Percentiles rank a stretch among this genome's conserved stretches.
phyloP scores from a whole-genome alignment of 2,113 vertebrate species.

The Pangasianodon gigas region DNA sequence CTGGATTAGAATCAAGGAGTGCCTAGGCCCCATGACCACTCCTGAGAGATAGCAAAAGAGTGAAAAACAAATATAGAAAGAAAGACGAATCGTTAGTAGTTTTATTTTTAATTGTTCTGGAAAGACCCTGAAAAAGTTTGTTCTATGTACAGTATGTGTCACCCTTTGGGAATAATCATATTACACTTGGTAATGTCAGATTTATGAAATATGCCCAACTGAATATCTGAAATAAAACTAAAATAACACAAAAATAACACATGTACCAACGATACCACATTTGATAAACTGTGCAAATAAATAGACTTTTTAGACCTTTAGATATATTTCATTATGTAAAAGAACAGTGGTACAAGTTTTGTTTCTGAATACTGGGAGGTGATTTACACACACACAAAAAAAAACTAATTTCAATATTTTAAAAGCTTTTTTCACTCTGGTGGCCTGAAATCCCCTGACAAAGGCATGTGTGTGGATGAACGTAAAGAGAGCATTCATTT shows the following conservation, averaged over 20 bases:
- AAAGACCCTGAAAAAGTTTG: constrained; percentile 2
- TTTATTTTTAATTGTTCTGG: constrained; percentile 25
- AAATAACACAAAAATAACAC: neutral
- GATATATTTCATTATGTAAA: neutral
- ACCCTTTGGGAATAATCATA: neutral
- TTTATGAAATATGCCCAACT: neutral
- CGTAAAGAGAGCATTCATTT: constrained; percentile 59
- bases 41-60: constrained; percentile 54
- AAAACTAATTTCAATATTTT: neutral
- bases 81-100: neutral
- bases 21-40: constrained; percentile 73
- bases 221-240: neutral
- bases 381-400: neutral
- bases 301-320: neutral
- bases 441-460: constrained; percentile 51
- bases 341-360: neutral
- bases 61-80: constrained; percentile 14
- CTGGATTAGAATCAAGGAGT: constrained; percentile 62
- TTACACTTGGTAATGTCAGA: neutral
- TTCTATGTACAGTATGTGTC: neutral
- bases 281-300: constrained; percentile 12
- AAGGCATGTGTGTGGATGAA: constrained; percentile 39
- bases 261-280: neutral
- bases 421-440: neutral
- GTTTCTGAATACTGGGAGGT: neutral